Base-by-base conservation (phyloP, 2,888 invertebrate species). In the Cybosia mesomella region DNA sequence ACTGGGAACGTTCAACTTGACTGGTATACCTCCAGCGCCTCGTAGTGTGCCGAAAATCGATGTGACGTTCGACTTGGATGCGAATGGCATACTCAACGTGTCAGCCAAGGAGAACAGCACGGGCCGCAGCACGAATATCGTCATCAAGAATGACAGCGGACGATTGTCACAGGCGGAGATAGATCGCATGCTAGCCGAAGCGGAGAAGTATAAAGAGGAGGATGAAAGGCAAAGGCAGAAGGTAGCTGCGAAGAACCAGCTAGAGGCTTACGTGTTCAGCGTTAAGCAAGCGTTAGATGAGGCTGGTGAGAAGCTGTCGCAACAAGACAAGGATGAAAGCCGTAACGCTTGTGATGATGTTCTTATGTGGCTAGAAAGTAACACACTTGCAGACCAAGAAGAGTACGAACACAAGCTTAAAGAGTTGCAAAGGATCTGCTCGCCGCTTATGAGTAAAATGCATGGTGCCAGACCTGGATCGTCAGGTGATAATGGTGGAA, bases 341-440 rank as follows among this genome's bases (percentile, higher is more conserved):
- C 85, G 87, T 21, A 85, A 83, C 7, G 92, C 94, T 67, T 96
- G 96, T 81, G 96, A 96, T 0, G 96, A 96, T 61, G 95, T 96
- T 39, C 88, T 97, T 64, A 94, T 92, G 64, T 98, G 98, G 98
- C 90, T 98, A 72, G 97, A 97, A 84, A 91, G 92, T 84, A 97
- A 96, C 91, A 95, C 93, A 24, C 90, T 95, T 82, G 97, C 96
- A n/a, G n/a, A n/a, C n/a, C n/a, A n/a, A n/a, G n/a, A n/a, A n/a
- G n/a, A n/a, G n/a, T n/a, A n/a, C n/a, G n/a, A n/a, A n/a, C n/a
- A n/a, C n/a, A n/a, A n/a, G n/a, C n/a, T n/a, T n/a, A n/a, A n/a
- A n/a, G n/a, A n/a, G n/a, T n/a, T n/a, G n/a, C n/a, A n/a, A n/a
- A n/a, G n/a, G n/a, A n/a, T n/a, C n/a, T n/a, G n/a, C n/a, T n/a